Percentiles rank a stretch among this genome's conserved stretches.
These are phyloP conservation scores for Neolamprologus variostigma DNA, from an alignment of 2,113 vertebrate genomes.

Conservation along the genomic window DNA sequence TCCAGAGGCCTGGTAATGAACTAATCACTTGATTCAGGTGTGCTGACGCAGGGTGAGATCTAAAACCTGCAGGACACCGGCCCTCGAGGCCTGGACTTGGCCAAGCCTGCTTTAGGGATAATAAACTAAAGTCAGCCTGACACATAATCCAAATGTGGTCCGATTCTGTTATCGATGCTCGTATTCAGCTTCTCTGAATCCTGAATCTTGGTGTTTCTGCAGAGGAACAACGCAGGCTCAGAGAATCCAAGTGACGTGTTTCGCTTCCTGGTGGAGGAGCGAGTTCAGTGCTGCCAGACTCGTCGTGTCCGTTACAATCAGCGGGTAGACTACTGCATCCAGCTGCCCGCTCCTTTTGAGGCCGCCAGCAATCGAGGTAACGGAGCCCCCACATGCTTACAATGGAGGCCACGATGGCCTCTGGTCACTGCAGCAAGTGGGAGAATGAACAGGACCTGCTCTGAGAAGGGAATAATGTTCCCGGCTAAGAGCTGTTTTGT, in stretches of 20 bases:
- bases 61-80: not conserved
- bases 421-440: not conserved
- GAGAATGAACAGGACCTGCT: not conserved
- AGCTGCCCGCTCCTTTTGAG: slow-evolving; percentile 86
- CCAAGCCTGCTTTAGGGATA: not conserved
- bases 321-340: slow-evolving; percentile 92
- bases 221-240: slow-evolving; percentile 88
- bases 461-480: not conserved
- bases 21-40: not conserved
- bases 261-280: slow-evolving; percentile 93
- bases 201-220: not conserved
- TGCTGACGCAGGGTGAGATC: not conserved
- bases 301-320: slow-evolving; percentile 88
- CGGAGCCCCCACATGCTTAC: not conserved
- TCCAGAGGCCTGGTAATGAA: not conserved
- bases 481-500: too few relatives aligned
- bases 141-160: not conserved
- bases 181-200: not conserved
- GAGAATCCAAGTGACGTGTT: slow-evolving; percentile 95
- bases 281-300: slow-evolving; percentile 91
- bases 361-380: slow-evolving; percentile 91
- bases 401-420: not conserved
- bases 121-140: not conserved
- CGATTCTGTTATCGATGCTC: not conserved
- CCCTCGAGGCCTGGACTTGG: not conserved